A percentile compares a stretch with the other conserved stretches of the same genome.
phyloP scores from a whole-genome alignment of 2,113 vertebrate genomes.

The Lipophrys pholis region DNA sequence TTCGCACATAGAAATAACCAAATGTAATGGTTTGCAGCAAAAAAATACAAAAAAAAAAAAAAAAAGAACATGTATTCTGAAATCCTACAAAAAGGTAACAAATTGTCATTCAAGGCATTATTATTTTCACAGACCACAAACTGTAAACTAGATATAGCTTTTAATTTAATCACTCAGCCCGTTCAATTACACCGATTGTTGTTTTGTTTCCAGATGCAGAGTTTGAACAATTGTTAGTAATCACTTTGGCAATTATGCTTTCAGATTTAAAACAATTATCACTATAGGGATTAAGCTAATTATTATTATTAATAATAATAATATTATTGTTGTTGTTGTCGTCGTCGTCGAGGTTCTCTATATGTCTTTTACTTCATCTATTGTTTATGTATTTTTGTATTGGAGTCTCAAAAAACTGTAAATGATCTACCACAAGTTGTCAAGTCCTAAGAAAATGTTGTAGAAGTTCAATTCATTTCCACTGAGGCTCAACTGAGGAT shows the following conservation, averaged over 20 bases:
- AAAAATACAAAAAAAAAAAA: neutral
- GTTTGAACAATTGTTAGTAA: neutral
- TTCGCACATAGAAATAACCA: neutral
- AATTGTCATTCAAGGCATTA: slow-evolving; percentile 9
- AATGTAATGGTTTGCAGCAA: slow-evolving; percentile 3
- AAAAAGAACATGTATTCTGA: too few relatives aligned
- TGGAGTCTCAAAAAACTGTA: neutral
- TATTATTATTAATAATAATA: neutral
- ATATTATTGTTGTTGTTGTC: neutral
- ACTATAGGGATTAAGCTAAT: neutral
- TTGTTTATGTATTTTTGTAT: neutral
- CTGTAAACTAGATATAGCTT: neutral
- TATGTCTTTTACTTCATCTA: neutral
- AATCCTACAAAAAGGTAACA: neutral
- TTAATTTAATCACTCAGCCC: neutral
- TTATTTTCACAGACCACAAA: neutral
- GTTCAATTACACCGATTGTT: neutral
- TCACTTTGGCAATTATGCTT: neutral
- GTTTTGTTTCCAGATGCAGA: neutral
- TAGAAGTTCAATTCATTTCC: too few relatives aligned
- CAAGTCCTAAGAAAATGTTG: neutral
- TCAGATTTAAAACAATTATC: neutral
- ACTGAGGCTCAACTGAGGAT: too few relatives aligned
- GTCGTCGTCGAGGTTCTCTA: too few relatives aligned
- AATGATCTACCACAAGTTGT: neutral